Evolutionary conservation across 2,888 invertebrate genomes (phyloP).

Genomic region (Thymelicus acteon): DNA sequence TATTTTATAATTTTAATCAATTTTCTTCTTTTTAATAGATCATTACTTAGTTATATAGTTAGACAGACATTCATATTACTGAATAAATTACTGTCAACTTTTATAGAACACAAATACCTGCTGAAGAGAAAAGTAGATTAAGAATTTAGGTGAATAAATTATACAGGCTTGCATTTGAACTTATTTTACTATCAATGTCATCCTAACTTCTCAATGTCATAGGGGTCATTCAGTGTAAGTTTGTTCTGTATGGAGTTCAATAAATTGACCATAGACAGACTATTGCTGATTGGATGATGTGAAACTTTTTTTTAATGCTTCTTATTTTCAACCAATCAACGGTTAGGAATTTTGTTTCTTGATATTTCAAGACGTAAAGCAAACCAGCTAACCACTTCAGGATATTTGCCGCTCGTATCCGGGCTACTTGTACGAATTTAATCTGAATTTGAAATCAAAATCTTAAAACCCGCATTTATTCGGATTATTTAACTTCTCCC

Average conservation of each 20-base stretch:
- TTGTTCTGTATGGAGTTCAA: conserved; percentile 37
- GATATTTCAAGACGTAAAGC: neutral
- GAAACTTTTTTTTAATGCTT: neutral
- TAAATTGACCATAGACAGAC: conserved; percentile 23
- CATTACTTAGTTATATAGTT: too few relatives aligned
- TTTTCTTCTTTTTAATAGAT: too few relatives aligned
- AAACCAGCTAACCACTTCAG: conserved; percentile 6
- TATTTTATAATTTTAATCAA: too few relatives aligned
- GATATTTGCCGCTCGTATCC: conserved; percentile 15
- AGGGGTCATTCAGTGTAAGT: conserved; percentile 49
- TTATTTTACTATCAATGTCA: conserved; percentile 20
- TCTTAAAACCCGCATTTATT: neutral
- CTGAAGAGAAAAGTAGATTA: too few relatives aligned
- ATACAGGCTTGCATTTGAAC: neutral
- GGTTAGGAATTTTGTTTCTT: neutral
- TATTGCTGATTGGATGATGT: conserved; percentile 11
- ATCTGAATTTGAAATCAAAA: conserved; percentile 3
- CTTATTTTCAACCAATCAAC: conserved; percentile 4
- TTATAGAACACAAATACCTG: too few relatives aligned
- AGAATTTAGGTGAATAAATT: too few relatives aligned
- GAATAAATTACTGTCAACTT: too few relatives aligned
- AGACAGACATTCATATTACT: too few relatives aligned
- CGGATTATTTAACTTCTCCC: neutral
- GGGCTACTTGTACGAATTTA: neutral
- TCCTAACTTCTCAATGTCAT: conserved; percentile 51